These are phyloP conservation scores for Nycticorax nycticorax DNA, from an alignment of 2,113 vertebrate genomes.

Conservation along the genomic window DNA sequence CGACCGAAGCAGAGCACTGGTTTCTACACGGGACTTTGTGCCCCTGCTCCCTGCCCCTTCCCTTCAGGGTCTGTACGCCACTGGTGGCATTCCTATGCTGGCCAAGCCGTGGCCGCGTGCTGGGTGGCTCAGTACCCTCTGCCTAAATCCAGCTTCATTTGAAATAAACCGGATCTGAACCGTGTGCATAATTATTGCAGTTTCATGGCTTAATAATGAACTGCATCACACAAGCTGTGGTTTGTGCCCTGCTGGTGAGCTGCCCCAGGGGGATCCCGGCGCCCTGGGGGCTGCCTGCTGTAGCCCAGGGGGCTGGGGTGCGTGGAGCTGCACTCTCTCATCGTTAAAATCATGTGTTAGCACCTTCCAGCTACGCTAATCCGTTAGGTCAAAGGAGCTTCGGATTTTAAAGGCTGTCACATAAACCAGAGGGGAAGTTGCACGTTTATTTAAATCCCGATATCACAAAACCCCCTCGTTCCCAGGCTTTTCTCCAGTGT, in stretches of 20 bases:
- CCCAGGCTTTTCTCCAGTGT: background rate
- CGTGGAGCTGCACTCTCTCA: accelerated
- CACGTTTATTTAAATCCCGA: background rate
- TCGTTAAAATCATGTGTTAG: too few relatives aligned
- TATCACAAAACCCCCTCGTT: background rate
- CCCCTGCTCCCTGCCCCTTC: accelerated
- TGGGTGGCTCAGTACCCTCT: background rate
- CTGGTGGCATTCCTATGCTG: accelerated
- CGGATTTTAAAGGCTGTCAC: background rate
- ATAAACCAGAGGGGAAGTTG: background rate
- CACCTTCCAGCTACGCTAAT: background rate
- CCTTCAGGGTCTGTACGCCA: background rate
- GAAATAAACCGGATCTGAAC: background rate
- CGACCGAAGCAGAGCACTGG: background rate
- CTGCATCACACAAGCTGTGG: background rate
- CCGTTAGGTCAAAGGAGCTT: background rate
- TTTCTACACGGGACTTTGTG: accelerated
- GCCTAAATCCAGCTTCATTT: background rate
- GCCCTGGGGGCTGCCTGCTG: background rate
- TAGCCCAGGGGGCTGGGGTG: background rate
- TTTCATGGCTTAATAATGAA: background rate
- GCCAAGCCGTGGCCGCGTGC: accelerated
- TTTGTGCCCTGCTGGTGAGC: background rate
- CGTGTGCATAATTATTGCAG: background rate
- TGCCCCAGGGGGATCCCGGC: accelerated